phyloP scores from a whole-genome alignment of 2,113 vertebrate species.

The Anolis sagrei region DNA sequence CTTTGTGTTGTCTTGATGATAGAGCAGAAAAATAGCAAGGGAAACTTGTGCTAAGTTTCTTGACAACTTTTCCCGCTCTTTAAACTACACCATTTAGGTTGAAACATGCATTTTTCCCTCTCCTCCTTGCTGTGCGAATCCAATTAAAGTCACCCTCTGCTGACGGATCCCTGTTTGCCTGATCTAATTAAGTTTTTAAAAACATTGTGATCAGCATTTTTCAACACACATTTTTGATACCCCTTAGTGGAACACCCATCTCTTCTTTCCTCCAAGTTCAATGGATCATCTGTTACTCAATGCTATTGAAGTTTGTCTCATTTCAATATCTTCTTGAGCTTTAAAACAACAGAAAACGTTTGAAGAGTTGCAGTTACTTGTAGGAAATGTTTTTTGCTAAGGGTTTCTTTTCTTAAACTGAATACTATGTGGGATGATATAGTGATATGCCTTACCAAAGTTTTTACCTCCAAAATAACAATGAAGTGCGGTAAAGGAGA shows the following conservation, averaged over 20 bases:
- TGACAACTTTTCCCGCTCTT: conserved; percentile 27
- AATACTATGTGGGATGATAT: neutral
- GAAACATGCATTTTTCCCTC: conserved; percentile 52
- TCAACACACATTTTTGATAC: conserved; percentile 47
- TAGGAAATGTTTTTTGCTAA: neutral
- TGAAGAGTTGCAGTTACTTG: neutral
- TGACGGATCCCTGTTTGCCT: conserved; percentile 62
- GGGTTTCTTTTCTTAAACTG: neutral
- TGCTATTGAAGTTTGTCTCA: conserved; percentile 19
- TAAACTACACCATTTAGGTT: conserved; percentile 25
- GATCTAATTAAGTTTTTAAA: conserved; percentile 44
- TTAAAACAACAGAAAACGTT: conserved; percentile 24
- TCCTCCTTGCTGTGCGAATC: conserved; percentile 51
- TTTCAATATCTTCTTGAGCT: conserved; percentile 4
- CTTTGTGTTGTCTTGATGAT: conserved; percentile 61
- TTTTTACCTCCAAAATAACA: neutral
- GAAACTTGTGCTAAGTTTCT: conserved; percentile 46
- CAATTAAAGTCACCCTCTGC: conserved; percentile 52
- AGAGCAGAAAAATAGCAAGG: conserved; percentile 43
- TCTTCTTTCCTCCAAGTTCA: conserved; percentile 45
- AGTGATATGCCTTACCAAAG: too few species aligned
- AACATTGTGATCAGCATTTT: conserved; percentile 23
- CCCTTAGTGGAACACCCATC: conserved; percentile 55
- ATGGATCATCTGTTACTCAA: conserved; percentile 30
- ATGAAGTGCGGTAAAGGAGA: neutral